Conservation (phyloP, 2,113 vertebrate species). For the Pardalotus punctatus region DNA sequence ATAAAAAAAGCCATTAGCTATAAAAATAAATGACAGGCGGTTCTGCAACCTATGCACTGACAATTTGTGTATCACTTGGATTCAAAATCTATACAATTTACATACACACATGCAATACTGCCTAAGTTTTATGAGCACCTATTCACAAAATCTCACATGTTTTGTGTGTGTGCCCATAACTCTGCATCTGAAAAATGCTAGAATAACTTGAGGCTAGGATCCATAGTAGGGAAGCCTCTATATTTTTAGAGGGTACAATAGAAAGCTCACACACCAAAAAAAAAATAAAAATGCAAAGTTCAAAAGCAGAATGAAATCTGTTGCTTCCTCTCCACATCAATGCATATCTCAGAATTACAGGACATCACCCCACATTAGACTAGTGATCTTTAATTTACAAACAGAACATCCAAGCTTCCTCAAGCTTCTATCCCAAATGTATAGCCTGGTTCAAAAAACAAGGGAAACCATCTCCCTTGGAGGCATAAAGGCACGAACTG, state of each 20-base stretch:
- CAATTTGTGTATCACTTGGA: neutral
- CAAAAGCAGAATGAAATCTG: neutral
- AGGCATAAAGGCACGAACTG: neutral
- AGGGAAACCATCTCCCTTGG: neutral
- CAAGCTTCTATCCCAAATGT: neutral
- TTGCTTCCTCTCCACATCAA: neutral
- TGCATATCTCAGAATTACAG: neutral
- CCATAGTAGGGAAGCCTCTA: neutral
- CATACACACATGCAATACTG: neutral
- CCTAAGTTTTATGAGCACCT: neutral
- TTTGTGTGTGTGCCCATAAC: neutral
- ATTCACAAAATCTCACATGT: neutral
- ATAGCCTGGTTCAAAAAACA: neutral
- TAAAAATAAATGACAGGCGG: conserved; percentile 55
- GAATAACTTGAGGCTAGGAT: neutral
- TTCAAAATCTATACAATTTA: conserved; percentile 4
- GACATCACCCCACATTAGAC: neutral
- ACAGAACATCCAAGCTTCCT: neutral
- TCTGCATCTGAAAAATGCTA: neutral
- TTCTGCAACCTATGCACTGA: neutral
- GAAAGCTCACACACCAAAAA: neutral
- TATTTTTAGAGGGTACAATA: neutral
- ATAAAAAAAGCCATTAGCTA: conserved; percentile 62
- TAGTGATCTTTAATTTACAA: neutral
- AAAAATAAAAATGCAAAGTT: neutral